Evolutionary conservation across 2,888 invertebrate species (phyloP).

Genomic region (Zhengitettix transpicula): DNA sequence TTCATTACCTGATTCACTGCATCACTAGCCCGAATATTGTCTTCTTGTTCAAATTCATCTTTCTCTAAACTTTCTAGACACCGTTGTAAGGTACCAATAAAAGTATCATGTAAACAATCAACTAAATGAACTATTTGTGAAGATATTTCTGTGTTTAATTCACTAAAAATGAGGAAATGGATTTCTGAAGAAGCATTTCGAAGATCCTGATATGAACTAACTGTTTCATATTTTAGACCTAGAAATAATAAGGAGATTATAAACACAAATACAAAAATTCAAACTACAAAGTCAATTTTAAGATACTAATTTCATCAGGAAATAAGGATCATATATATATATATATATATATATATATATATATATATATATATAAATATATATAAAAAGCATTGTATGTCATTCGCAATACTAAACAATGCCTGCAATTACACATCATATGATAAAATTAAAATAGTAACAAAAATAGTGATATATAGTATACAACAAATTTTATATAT

Average conservation of each 20-base stretch:
- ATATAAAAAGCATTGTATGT: too few species aligned
- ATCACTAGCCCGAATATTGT: conserved; percentile 42
- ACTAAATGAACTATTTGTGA: conserved; percentile 62
- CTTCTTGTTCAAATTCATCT: conserved; percentile 32
- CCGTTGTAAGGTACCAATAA: conserved; percentile 66
- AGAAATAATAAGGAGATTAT: neutral
- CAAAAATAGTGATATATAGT: too few species aligned
- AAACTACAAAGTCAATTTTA: neutral
- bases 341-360: too few species aligned
- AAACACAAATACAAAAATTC: neutral
- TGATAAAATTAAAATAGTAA: too few species aligned
- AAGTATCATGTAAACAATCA: conserved; percentile 64
- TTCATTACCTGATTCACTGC: conserved; percentile 51
- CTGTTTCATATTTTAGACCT: conserved; percentile 2
- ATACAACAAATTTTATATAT: too few species aligned
- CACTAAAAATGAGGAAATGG: conserved; percentile 56
- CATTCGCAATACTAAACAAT: too few species aligned
- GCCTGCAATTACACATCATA: too few species aligned
- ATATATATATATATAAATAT: too few species aligned
- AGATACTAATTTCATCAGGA: neutral
- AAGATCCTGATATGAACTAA: conserved; percentile 24
- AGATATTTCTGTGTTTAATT: conserved; percentile 61
- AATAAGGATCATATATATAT: neutral
- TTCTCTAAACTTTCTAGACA: conserved; percentile 49
- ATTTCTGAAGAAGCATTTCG: conserved; percentile 51